Evolutionary conservation across 2,797 vertebrate genomes (phyloP), one percentile per base, ranked within the genome.

Genomic region (Rhadinocentrus ornatus): DNA sequence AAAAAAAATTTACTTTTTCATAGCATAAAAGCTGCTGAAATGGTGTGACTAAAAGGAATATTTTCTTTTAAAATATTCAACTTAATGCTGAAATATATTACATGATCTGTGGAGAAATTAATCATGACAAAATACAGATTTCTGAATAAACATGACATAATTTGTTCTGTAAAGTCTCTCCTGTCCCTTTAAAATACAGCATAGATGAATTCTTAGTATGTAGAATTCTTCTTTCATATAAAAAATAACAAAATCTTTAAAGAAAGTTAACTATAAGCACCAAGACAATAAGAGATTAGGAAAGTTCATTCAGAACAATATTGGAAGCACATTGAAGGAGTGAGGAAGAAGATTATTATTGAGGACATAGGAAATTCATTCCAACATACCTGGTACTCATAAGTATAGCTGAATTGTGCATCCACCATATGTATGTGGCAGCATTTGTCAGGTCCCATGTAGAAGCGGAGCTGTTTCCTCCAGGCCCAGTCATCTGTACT

Each of bases 401-500:
- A 99, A 1, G 97, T 99, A 72, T 99, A 99, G 68, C 91, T 94
- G 86, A 99, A 96, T 37, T 96, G 94, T 8, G 96, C 96, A 76
- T 99, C 97, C 77, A 99, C 98, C 98, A 99, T 99, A 54, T 95
- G 95, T 78, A 97, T 84, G 8, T 86, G 91, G 84, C 97, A 99
- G 75, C 87, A 91, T 48, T 95, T 91, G 69, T 97, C 94, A 31
- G 79, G 24, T 44, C 91, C 94, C 94, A 99, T 94, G 86, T 98
- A 98, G 85, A 99, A 99, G 61, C 97, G 95, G 34, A 99, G 94
- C 91, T 97, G 96, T 70, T 97, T 99, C 85, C 94, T 97, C 98
- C 98, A 99, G 71, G 89, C 84, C 98, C 98, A 99, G 78, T 95
- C 94, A 2, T 96, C 96, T 29, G 70, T 72, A 73, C 62, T 93